Conservation (phyloP, 1,140 invertebrate species). For the Pogonus chalceus region DNA sequence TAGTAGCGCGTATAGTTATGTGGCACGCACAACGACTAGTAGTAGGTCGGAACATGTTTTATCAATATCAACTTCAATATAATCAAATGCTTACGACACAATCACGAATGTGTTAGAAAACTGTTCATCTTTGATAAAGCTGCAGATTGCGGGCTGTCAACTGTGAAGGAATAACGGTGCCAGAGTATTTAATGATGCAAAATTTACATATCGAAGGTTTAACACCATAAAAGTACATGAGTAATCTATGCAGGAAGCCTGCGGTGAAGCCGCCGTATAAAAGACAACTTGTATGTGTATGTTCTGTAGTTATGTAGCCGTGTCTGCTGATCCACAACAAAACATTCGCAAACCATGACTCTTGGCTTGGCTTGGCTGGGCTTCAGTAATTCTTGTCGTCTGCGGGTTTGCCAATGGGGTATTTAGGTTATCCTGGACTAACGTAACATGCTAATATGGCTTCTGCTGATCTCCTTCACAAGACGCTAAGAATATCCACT, state of each 20-base stretch:
- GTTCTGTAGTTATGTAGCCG: no score
- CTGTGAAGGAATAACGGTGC: neutral
- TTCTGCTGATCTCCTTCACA: no score
- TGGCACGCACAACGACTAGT: no score
- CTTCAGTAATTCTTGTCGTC: neutral
- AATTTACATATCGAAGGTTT: constrained; percentile 1
- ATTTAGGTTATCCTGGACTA: neutral
- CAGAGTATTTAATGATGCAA: neutral
- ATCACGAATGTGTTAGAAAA: neutral
- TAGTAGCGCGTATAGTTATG: no score
- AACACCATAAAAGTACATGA: neutral
- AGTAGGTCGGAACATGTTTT: no score
- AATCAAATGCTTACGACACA: neutral
- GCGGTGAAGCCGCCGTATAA: no score
- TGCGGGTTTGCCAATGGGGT: neutral
- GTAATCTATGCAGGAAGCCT: constrained; percentile 1
- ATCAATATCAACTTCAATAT: neutral
- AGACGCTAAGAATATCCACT: no score
- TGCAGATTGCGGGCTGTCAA: neutral
- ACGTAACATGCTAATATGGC: neutral
- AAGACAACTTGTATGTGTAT: no score
- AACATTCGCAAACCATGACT: neutral
- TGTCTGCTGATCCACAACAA: no score
- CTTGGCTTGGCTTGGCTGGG: neutral
- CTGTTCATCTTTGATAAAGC: neutral